Percentiles rank a stretch among this genome's conserved stretches.
These are phyloP conservation scores for Argyresthia albistria DNA, from an alignment of 2,888 invertebrate genomes.

Conservation along the genomic window DNA sequence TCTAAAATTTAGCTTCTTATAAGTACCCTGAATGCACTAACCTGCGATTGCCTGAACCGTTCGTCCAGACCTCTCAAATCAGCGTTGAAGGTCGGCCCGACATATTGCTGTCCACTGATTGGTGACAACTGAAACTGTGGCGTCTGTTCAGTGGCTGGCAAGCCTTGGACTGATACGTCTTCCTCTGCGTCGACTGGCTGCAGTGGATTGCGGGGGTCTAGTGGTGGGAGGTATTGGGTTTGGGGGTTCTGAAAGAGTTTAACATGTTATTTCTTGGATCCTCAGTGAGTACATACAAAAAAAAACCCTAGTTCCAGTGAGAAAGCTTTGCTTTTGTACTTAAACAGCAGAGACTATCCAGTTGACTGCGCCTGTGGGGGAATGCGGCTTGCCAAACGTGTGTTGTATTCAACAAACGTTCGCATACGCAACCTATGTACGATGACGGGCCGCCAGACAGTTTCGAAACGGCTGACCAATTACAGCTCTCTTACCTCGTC, in stretches of 20 bases:
- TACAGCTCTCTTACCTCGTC: no score
- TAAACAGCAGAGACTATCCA: background rate
- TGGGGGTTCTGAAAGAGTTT: constrained; percentile 14
- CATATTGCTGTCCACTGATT: constrained; percentile 47
- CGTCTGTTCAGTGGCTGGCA: constrained; percentile 43
- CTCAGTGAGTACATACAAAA: background rate
- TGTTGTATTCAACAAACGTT: no score
- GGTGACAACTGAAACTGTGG: constrained; percentile 53
- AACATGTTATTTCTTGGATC: no score
- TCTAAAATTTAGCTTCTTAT: no score
- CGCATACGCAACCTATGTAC: no score
- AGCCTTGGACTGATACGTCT: constrained; percentile 55
- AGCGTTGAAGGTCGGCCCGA: constrained; percentile 39
- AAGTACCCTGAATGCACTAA: constrained; percentile 11
- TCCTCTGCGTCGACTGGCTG: constrained; percentile 21
- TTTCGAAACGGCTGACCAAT: no score
- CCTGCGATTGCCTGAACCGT: constrained; percentile 40
- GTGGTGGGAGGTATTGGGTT: constrained; percentile 36
- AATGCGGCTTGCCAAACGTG: no score
- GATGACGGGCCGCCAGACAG: no score
- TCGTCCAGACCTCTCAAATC: constrained; percentile 44
- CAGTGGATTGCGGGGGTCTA: constrained; percentile 37
- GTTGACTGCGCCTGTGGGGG: no score
- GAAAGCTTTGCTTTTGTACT: background rate
- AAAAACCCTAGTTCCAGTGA: background rate